Base-by-base conservation (phyloP, 2,797 vertebrate genomes). In the Sebastes variabilis region DNA sequence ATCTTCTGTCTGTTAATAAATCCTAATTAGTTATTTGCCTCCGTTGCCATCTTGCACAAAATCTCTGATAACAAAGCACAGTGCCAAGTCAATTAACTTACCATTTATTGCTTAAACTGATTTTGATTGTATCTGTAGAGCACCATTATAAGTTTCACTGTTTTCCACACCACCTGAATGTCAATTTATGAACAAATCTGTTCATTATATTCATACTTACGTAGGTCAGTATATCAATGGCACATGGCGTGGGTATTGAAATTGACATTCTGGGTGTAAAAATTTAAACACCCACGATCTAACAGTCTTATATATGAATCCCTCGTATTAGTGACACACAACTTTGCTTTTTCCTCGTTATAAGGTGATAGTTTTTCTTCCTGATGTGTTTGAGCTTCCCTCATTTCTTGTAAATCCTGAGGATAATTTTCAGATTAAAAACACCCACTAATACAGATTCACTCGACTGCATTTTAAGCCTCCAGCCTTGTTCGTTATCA, bases 11-110 rank as follows among this genome's bases (percentile, higher is more conserved):
- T 60, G 29, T 16, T 79, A 10, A 49, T 36, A 66, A 66, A 58
- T 79, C 59, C 64, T 58, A 38, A 67, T 77, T 60, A 70, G 46
- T 66, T 25, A 25, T 38, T 76, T 65, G 34, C 27, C 68, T 67
- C 66, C 2, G 14, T 36, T 69, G 58, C 62, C 58, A 75, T 80
- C 42, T 59, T 30, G 14, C 38, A 27, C 16, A 55, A 22, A 62
- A 62, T 69, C 67, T 69, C 75, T 77, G 62, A 77, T 46, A 74
- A 59, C 49, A 77, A 82, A 85, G 72, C 66, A 71, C 52, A 22
- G 30, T 30, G 29, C 59, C 6, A 64, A 77, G 49, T 64, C 38
- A 59, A 71, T 67, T 71, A 75, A 75, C 42, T 30, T 61, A 46
- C 2, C 1, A 16, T 64, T 59, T 78, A 25, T 8, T 65, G 16